phyloP scores from a whole-genome alignment of 1,140 invertebrate species.

The Trichonephila clavata region DNA sequence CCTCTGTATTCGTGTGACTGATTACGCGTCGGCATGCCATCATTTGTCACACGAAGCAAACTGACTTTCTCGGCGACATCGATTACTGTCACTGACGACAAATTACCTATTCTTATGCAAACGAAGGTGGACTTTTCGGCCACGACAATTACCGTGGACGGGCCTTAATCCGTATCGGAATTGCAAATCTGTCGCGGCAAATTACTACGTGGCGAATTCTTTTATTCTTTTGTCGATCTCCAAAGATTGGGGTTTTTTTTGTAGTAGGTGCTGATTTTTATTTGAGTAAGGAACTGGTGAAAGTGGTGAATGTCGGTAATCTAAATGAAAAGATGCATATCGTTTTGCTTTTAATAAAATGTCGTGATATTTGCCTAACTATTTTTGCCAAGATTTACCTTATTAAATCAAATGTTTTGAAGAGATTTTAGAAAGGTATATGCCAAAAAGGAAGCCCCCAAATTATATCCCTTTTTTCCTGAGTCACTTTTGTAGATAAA shows the following conservation, averaged over 20 bases:
- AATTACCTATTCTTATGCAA: conserved; percentile 73
- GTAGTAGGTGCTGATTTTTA: neutral
- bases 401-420: too few species aligned
- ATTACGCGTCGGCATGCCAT: conserved; percentile 61
- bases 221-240: neutral
- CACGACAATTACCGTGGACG: neutral
- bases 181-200: neutral
- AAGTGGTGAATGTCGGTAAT: neutral
- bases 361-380: too few species aligned
- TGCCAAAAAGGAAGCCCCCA: too few species aligned
- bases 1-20: conserved; percentile 27
- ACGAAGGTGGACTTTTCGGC: conserved; percentile 12
- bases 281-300: neutral
- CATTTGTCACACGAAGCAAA: conserved; percentile 43
- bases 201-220: neutral
- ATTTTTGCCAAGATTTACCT: too few species aligned
- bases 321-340: too few species aligned
- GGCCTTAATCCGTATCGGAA: neutral
- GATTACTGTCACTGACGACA: conserved; percentile 65
- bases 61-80: conserved; percentile 39
- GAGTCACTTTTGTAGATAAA: too few species aligned
- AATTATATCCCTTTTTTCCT: too few species aligned
- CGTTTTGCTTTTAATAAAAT: too few species aligned
- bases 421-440: too few species aligned
- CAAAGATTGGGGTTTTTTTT: neutral